These are phyloP conservation scores for Philaenus spumarius DNA, from an alignment of 1,140 invertebrate genomes.

Conservation along the genomic window DNA sequence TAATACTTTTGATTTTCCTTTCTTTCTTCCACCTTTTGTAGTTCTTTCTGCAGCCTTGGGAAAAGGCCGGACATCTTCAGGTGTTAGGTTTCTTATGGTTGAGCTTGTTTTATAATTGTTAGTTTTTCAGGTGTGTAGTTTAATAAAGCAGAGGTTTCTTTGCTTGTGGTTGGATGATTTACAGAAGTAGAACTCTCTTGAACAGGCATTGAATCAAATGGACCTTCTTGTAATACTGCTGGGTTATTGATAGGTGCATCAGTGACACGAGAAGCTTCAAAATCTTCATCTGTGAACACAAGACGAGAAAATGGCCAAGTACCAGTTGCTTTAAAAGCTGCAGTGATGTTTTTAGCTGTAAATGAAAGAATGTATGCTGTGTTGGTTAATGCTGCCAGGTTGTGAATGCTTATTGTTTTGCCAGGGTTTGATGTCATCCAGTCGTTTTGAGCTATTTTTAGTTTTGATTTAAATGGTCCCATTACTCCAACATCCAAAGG, in stretches of 20 bases:
- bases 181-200: too few species aligned
- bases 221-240: too few species aligned
- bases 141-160: neutral
- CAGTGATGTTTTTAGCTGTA: slow-evolving; percentile 7
- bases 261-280: neutral
- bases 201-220: too few species aligned
- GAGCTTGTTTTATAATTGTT: neutral
- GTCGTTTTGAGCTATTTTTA: slow-evolving; percentile 1
- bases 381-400: slow-evolving; percentile 11
- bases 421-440: slow-evolving; percentile 22
- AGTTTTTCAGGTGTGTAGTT: neutral
- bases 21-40: neutral
- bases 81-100: neutral
- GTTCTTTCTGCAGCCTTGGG: neutral
- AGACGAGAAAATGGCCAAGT: neutral
- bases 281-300: slow-evolving; percentile 2
- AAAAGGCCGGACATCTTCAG: neutral
- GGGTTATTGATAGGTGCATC: neutral
- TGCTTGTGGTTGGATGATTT: neutral
- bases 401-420: slow-evolving; percentile 19
- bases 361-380: slow-evolving; percentile 11
- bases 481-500: slow-evolving; percentile 34
- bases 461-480: slow-evolving; percentile 21
- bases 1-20: slow-evolving; percentile 1
- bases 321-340: neutral